Percentiles rank a stretch among this genome's conserved stretches.
Conservation (phyloP, 2,888 invertebrate species). For the Pristionchus maxplancki region DNA sequence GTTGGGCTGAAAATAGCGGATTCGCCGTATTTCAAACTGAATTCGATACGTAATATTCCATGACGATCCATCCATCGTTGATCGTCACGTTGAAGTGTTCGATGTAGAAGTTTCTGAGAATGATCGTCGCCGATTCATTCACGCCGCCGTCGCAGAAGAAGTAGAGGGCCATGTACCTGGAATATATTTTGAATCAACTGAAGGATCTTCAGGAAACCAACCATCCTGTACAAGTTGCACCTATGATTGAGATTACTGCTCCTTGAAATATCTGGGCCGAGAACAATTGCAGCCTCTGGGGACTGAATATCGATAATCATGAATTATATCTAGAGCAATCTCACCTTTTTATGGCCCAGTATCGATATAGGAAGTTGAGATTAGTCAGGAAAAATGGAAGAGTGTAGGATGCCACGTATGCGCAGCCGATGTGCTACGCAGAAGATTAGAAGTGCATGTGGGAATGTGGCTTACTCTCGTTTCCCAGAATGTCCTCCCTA, state of each 20-base stretch:
- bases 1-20: neutral
- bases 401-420: neutral
- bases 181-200: neutral
- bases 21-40: neutral
- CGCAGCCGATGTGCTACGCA: neutral
- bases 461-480: neutral
- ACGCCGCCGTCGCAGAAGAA: neutral
- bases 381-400: neutral
- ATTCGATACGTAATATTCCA: neutral
- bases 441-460: neutral
- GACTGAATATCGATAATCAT: neutral
- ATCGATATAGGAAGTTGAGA: slow-evolving; percentile 6
- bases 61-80: slow-evolving; percentile 1
- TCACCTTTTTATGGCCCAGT: slow-evolving; percentile 1
- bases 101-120: neutral
- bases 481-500: neutral
- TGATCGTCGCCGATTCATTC: neutral
- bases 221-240: neutral
- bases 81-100: neutral
- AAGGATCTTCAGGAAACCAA: no score
- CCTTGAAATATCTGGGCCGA: neutral
- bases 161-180: neutral
- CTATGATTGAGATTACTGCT: neutral
- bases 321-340: no score
- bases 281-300: neutral